Base-by-base conservation (phyloP, 1,140 invertebrate genomes). In the Hyles vespertilio region DNA sequence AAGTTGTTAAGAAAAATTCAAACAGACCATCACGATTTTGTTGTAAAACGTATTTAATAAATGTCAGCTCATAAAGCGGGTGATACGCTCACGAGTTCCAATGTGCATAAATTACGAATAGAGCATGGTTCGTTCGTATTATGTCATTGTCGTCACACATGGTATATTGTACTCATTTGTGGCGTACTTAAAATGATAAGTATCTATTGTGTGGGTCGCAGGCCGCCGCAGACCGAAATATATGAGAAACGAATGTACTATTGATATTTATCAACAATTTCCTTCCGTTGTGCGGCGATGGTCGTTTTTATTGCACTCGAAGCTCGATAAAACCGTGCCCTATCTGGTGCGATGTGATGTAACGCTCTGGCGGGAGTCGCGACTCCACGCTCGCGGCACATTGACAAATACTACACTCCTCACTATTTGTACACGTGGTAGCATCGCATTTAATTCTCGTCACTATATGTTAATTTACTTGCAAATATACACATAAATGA, bases 1-100 rank as follows among this genome's bases (percentile, higher is more conserved):
- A 60, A 67, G 61, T 64, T 64, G 62, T 59, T 48, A 10, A 45
- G 63, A 56, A 63, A 45, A 52, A 46, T 53, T 59, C 40, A 51
- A 32, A 49, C 40, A 48, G 46, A 47, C 32, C n/a, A 54, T 54
- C 52, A 58, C 50, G 34, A 32, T 50, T 59, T 48, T 45, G 4
- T 10, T 11, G 32, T 44, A 44, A 44, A 44, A 54, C 12, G 5
- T 48, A 48, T 40, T n/a, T 53, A 22, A 54, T 43, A 53, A 40
- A 12, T 43, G 34, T 11, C 51, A 53, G 11, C 0, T 33, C 22
- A 34, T 34, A 33, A 56, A n/a, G 9, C 32, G 12, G 12, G 34
- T 22, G 12, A 34, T 56, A 11, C 54, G 33, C 22, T 47, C 32
- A 48, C 44, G 44, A 44, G 36, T 44, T 44, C 22, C 11, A 54